Evolutionary conservation across 2,113 vertebrate species (phyloP), one percentile per base, ranked within the genome.

Genomic region (Callithrix jacchus): DNA sequence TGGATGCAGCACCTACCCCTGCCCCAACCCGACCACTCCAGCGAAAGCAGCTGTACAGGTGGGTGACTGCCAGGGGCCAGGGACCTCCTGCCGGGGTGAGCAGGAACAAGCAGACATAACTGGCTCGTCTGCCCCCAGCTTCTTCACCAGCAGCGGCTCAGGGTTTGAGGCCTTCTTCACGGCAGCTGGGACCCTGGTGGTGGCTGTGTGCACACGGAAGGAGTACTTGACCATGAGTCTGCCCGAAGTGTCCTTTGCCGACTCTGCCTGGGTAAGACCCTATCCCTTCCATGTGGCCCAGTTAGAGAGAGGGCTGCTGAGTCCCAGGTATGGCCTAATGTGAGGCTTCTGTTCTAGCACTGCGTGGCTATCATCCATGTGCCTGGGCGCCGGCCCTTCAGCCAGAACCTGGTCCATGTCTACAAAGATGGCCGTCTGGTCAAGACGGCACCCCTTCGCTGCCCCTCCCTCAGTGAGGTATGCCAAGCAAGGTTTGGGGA

Each of bases 41-140:
- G 95, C 98, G 99, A 95, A 99, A 99, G 96, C 99, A 99, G 96
- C 99, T 99, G 12, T 99, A 99, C 98, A 99, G 99, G 99, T 99
- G 95, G 89, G 97, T 83, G 54, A 32, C 30, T 3, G 66, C 64
- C 16, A 8, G 70, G 58, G 54, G 2, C 25, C 4, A 1, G 79
- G 9, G 83, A 16, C 2, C 1, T 0, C 8, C 54, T 2, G 66
- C 66, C 2, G 1, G 17, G n/a, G 71, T 5, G 8, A 30, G 18
- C 3, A 2, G 54, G 58, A n/a, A 17, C 35, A 30, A 3, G 4
- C 21, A 8, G 56, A 37, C 35, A 0, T 97, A 47, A 82, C 25
- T 2, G 2, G 9, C 45, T 0, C 14, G 16, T 71, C 71, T 45
- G 40, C 52, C 58, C 6, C 5, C 98, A 99, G 99, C 97, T 99